A percentile compares a stretch with the other conserved stretches of the same genome.
phyloP scores from a whole-genome alignment of 2,113 vertebrate species.

The Pygoscelis antarcticus region DNA sequence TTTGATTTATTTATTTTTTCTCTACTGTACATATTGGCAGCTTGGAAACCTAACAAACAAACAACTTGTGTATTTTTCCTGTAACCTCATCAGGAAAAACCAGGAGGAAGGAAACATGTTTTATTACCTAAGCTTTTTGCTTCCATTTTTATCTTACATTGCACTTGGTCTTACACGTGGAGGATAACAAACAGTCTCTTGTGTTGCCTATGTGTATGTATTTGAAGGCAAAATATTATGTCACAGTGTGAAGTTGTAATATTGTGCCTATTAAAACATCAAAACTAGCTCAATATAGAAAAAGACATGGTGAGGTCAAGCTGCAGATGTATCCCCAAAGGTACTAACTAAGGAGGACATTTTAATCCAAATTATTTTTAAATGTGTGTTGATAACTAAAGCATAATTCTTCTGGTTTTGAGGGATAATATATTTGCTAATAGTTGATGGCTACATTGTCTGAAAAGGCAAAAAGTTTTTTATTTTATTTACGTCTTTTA shows the following conservation, averaged over 20 bases:
- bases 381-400: not conserved
- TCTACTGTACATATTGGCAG: conserved; percentile 56
- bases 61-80: conserved; percentile 46
- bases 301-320: conserved; percentile 24
- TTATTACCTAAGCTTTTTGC: conserved; percentile 19
- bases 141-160: conserved; percentile 9
- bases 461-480: not conserved
- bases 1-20: conserved; percentile 14
- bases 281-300: conserved; percentile 45
- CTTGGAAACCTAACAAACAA: conserved; percentile 52
- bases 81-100: conserved; percentile 19
- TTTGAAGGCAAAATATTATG: conserved; percentile 56
- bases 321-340: conserved; percentile 1
- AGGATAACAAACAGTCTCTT: conserved; percentile 39
- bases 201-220: not conserved
- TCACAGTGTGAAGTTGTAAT: conserved; percentile 35
- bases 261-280: conserved; percentile 35
- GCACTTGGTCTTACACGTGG: not conserved
- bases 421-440: not conserved
- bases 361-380: not conserved
- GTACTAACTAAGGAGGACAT: not conserved
- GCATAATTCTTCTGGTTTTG: not conserved
- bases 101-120: conserved; percentile 23
- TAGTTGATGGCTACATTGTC: not conserved
- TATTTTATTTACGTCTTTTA: not conserved